These are phyloP conservation scores for Baryphthengus martii DNA, from an alignment of 2,113 vertebrate genomes.

Conservation along the genomic window DNA sequence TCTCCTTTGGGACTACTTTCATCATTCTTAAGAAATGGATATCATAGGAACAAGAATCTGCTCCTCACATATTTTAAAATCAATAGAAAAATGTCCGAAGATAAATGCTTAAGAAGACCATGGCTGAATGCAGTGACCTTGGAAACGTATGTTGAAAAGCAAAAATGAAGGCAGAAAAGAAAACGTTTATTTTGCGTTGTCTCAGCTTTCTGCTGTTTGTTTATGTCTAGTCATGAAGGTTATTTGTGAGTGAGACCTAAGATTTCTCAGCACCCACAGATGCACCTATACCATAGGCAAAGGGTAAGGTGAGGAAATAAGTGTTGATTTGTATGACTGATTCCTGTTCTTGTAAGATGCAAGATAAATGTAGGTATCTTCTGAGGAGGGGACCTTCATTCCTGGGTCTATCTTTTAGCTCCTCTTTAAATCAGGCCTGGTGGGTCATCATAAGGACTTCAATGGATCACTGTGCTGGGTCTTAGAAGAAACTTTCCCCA, in stretches of 20 bases:
- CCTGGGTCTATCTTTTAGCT: not conserved
- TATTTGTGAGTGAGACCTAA: not conserved
- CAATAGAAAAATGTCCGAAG: fast-evolving
- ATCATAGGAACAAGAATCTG: not conserved
- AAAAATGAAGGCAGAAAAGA: not conserved
- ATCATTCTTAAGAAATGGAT: not conserved
- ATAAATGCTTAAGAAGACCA: not conserved
- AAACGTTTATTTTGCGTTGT: not conserved
- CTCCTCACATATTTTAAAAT: not conserved
- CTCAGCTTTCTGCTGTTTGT: not conserved
- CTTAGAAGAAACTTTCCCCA: not conserved
- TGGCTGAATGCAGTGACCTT: fast-evolving
- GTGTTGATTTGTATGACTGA: not conserved
- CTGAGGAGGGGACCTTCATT: not conserved
- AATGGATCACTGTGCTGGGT: not conserved
- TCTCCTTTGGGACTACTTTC: not conserved
- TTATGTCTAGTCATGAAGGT: not conserved
- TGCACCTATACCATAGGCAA: not conserved
- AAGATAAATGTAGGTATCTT: not conserved
- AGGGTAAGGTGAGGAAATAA: not conserved
- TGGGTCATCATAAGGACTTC: not conserved
- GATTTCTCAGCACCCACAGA: not conserved
- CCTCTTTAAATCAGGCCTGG: not conserved
- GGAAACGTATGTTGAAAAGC: not conserved
- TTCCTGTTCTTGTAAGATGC: not conserved